Evolutionary conservation across 2,888 invertebrate genomes (phyloP).

Genomic region (Rhingia campestris): DNA sequence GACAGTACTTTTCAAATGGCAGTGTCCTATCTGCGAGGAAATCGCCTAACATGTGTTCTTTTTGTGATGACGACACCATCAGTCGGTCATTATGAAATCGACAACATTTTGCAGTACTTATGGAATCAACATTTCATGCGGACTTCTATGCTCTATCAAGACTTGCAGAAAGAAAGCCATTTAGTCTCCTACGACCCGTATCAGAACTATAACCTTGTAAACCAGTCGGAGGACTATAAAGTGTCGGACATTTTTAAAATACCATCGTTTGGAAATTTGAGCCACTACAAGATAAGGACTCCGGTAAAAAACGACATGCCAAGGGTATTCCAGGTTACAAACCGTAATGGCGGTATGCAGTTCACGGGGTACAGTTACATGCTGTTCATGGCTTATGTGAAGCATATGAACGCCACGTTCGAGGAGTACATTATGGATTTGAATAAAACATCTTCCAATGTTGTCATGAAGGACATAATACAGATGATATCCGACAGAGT

Average conservation of each 20-base stretch:
- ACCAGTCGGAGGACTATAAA: background rate
- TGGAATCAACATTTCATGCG: constrained; percentile 5
- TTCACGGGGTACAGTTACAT: constrained; percentile 40
- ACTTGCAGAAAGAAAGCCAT: background rate
- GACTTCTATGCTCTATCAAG: constrained; percentile 11
- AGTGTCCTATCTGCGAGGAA: background rate
- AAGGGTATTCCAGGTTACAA: constrained; percentile 75
- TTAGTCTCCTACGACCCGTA: background rate
- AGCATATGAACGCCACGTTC: constrained; percentile 77
- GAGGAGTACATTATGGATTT: constrained; percentile 71
- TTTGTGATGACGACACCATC: background rate
- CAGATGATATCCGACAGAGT: constrained; percentile 64
- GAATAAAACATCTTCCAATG: constrained; percentile 17
- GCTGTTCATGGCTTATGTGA: constrained; percentile 77
- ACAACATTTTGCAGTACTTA: background rate
- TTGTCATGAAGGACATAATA: constrained; percentile 1
- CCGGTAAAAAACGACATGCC: constrained; percentile 78
- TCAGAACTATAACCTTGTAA: background rate
- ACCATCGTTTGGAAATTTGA: constrained; percentile 64
- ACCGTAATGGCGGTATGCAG: constrained; percentile 47
- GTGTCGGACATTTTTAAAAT: constrained; percentile 4
- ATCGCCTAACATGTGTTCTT: background rate
- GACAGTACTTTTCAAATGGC: background rate
- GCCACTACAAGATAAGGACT: constrained; percentile 76
- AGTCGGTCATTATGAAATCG: background rate